phyloP scores from a whole-genome alignment of 2,888 invertebrate genomes.

The Miltochrista miniata region DNA sequence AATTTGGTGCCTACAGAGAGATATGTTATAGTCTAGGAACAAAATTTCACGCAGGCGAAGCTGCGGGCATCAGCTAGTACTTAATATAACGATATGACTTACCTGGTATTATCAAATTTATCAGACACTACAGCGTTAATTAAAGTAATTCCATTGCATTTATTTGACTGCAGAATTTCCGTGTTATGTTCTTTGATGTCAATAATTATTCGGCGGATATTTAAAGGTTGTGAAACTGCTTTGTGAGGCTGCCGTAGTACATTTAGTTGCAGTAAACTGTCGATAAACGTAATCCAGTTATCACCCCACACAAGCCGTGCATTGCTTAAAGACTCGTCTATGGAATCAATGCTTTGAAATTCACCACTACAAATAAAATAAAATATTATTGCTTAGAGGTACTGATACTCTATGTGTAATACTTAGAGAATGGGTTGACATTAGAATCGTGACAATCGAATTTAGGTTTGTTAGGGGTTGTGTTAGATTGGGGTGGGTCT shows the following conservation, averaged over 20 bases:
- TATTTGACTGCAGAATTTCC: neutral
- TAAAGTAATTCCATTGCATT: conserved; percentile 8
- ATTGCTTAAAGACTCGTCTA: conserved; percentile 35
- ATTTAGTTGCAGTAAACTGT: conserved; percentile 89
- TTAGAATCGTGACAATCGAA: no score
- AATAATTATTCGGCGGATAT: conserved; percentile 36
- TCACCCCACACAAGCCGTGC: conserved; percentile 84
- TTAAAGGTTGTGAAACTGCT: conserved; percentile 85
- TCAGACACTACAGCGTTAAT: conserved; percentile 25
- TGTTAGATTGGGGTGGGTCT: no score
- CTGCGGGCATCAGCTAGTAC: no score
- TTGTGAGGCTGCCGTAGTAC: conserved; percentile 84
- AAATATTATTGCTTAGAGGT: neutral
- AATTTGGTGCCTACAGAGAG: no score
- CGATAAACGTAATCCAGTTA: conserved; percentile 92
- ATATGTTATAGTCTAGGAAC: no score
- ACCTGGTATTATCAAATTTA: conserved; percentile 31
- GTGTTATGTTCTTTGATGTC: conserved; percentile 28
- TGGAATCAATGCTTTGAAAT: conserved; percentile 42
- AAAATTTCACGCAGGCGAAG: no score
- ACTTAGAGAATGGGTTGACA: no score
- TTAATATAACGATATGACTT: neutral
- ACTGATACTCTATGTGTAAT: no score
- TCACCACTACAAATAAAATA: conserved; percentile 33
- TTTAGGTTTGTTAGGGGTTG: no score